Base-by-base conservation (phyloP, 1,140 invertebrate genomes). In the Contarinia nasturtii region DNA sequence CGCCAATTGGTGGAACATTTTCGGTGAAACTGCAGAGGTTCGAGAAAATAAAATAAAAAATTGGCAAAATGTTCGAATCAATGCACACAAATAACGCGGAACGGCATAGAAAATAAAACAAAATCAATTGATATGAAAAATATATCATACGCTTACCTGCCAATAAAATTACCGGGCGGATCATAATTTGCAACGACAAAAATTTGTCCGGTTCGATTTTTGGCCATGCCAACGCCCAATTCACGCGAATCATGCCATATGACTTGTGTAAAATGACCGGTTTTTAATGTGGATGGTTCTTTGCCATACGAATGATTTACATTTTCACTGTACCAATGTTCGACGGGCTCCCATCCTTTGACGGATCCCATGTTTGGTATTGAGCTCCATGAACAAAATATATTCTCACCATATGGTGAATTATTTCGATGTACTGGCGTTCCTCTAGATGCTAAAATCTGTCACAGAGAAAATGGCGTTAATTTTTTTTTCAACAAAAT, bases 121-220 rank as follows among this genome's bases (percentile, higher is more conserved):
- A n/a, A n/a, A n/a, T n/a, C n/a, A n/a, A n/a, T n/a, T n/a, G n/a
- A n/a, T n/a, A n/a, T n/a, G n/a, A n/a, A n/a, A n/a, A n/a, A n/a
- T n/a, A n/a, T n/a, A n/a, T n/a, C n/a, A n/a, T n/a, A n/a, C n/a
- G n/a, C n/a, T n/a, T n/a, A n/a, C n/a, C n/a, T n/a, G 8, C 83
- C 85, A 2, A 86, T 66, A 49, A 84, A 77, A 61, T 92, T 92
- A 1, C 89, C 89, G 4, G 85, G 76, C 0, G 88, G 88, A 57
- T 74, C 76, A 59, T 92, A 93, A 63, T 90, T 86, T 18, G 80
- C 82, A 0, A 92, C 87, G 0, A 90, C 80, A 53, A 82, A 81
- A 20, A 82, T 71, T 54, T 78, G 77, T 0, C 83, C 83, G 48
- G 76, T 76, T 44, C 72, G 70, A 47, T 72, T 74, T 50, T 71